phyloP scores from a whole-genome alignment of 2,888 invertebrate genomes.

The Fragum sueziense region DNA sequence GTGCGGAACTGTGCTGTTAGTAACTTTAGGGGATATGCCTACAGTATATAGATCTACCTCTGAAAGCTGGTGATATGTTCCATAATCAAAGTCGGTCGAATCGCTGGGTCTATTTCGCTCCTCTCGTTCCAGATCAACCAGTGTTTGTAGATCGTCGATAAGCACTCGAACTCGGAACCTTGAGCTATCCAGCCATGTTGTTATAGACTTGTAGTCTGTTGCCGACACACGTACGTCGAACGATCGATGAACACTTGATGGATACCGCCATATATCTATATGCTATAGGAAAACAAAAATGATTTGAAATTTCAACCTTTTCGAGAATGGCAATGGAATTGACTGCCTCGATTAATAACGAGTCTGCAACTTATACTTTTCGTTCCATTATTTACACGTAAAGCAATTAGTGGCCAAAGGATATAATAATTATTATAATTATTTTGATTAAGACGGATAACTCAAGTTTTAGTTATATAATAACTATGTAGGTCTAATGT shows the following conservation, averaged over 20 bases:
- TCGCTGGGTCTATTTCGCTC: not conserved
- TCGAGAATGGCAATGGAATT: no score
- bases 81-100: conserved; percentile 55
- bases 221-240: conserved; percentile 38
- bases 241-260: conserved; percentile 31
- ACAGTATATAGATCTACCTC: conserved; percentile 48
- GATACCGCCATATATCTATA: conserved; percentile 45
- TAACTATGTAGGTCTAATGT: no score
- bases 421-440: no score
- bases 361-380: no score
- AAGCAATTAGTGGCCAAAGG: no score
- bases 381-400: no score
- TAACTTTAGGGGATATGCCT: no score
- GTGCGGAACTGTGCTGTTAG: no score
- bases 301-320: no score
- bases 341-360: no score
- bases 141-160: conserved; percentile 58
- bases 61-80: conserved; percentile 58
- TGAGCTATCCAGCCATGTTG: not conserved
- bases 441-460: no score
- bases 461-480: no score
- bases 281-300: conserved; percentile 15
- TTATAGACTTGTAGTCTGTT: conserved; percentile 29
- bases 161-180: conserved; percentile 31
- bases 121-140: conserved; percentile 42